phyloP scores from a whole-genome alignment of 2,888 invertebrate genomes.

The Nomada ferruginata region DNA sequence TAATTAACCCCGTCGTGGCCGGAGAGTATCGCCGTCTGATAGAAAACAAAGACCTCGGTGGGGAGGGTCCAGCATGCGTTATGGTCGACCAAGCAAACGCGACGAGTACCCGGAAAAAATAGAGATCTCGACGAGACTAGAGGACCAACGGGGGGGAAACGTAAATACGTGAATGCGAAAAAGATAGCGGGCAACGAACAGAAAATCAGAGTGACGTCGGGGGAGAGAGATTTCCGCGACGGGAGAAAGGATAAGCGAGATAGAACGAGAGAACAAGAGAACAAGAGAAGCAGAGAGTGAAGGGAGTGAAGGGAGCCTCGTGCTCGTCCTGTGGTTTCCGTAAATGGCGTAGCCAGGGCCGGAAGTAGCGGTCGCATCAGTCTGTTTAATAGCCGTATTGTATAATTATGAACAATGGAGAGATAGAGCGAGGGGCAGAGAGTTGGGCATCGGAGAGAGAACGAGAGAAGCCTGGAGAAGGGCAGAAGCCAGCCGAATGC shows the following conservation, averaged over 20 bases:
- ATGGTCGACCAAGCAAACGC: conserved; percentile 11
- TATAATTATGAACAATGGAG: conserved; percentile 84
- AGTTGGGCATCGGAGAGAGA: conserved; percentile 57
- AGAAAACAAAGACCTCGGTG: background rate
- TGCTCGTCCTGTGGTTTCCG: conserved; percentile 77
- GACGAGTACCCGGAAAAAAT: conserved; percentile 27
- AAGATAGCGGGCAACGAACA: conserved; percentile 12
- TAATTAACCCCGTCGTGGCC: background rate
- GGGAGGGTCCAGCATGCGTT: background rate
- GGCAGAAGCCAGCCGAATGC: conserved; percentile 73
- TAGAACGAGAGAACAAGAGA: conserved; percentile 25
- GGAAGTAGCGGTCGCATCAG: conserved; percentile 83
- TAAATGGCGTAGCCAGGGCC: conserved; percentile 79
- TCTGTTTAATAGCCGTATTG: conserved; percentile 84
- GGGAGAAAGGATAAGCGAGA: conserved; percentile 22
- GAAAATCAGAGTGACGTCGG: conserved; percentile 30
- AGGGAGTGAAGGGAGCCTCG: conserved; percentile 65
- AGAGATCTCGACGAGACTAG: conserved; percentile 27
- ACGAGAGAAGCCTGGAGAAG: conserved; percentile 71
- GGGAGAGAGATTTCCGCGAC: conserved; percentile 33
- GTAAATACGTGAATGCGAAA: conserved; percentile 21
- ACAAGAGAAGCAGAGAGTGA: conserved; percentile 42
- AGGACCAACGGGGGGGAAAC: background rate
- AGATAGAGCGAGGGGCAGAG: conserved; percentile 63
- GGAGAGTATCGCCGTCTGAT: background rate